Percentiles rank a stretch among this genome's conserved stretches.
Evolutionary conservation across 2,888 invertebrate species (phyloP).

Genomic region (Monoplex corrugatus): DNA sequence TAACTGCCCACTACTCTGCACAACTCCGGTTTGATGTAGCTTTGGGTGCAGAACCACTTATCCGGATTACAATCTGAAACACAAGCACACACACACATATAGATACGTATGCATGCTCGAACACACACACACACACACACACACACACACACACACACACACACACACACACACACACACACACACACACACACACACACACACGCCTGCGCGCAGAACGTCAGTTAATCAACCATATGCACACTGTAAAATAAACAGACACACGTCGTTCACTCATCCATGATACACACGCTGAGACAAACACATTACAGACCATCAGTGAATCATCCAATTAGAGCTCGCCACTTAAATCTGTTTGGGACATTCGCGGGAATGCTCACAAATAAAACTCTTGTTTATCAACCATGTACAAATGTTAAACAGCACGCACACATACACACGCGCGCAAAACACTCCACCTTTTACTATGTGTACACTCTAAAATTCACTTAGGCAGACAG

Average conservation of each 20-base stretch:
- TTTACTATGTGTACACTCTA: too few species aligned
- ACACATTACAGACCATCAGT: too few species aligned
- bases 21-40: conserved; percentile 33
- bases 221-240: not conserved
- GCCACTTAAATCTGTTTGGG: too few species aligned
- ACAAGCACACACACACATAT: not conserved
- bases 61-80: not conserved
- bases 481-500: too few species aligned
- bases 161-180: conserved; percentile 10
- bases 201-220: not conserved
- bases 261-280: too few species aligned
- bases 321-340: too few species aligned
- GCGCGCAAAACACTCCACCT: too few species aligned
- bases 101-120: not conserved
- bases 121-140: conserved; percentile 28
- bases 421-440: too few species aligned
- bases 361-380: too few species aligned
- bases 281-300: too few species aligned
- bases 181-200: conserved; percentile 16
- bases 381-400: too few species aligned
- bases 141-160: not conserved
- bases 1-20: conserved; percentile 27
- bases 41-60: conserved; percentile 41
- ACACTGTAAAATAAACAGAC: not conserved
- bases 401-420: too few species aligned